phyloP scores from a whole-genome alignment of 1,140 invertebrate genomes.

The Pseudoatta argentina region DNA sequence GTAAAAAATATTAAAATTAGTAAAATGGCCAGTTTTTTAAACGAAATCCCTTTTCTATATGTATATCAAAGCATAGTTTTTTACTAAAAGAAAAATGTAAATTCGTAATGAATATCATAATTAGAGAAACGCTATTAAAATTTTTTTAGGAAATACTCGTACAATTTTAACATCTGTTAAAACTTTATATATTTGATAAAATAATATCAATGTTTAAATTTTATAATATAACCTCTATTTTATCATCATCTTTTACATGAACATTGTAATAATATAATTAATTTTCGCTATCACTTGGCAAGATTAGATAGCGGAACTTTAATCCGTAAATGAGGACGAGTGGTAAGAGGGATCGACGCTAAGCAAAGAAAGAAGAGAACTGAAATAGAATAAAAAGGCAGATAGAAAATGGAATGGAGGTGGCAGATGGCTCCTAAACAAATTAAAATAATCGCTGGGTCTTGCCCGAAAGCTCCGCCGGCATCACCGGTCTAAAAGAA shows the following conservation, averaged over 20 bases:
- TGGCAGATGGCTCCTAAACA: conserved; percentile 70
- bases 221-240: background rate
- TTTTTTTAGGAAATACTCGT: background rate
- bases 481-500: conserved; percentile 46
- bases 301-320: conserved; percentile 24
- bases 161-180: background rate
- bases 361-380: background rate
- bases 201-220: background rate
- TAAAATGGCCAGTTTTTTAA: background rate
- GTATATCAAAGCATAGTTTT: background rate
- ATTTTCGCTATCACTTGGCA: background rate
- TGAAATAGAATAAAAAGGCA: background rate
- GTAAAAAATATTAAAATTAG: too few species aligned
- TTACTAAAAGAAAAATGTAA: background rate
- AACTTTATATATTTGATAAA: background rate
- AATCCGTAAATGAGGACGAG: conserved; percentile 23
- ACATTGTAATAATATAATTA: background rate
- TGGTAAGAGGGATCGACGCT: background rate
- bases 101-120: background rate
- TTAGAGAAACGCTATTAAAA: background rate
- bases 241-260: conserved; percentile 5
- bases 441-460: conserved; percentile 76
- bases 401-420: conserved; percentile 24
- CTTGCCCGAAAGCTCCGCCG: conserved; percentile 37
- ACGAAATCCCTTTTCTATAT: background rate